Evolutionary conservation across 2,113 vertebrate genomes (phyloP).

Genomic region (Takifugu flavidus): DNA sequence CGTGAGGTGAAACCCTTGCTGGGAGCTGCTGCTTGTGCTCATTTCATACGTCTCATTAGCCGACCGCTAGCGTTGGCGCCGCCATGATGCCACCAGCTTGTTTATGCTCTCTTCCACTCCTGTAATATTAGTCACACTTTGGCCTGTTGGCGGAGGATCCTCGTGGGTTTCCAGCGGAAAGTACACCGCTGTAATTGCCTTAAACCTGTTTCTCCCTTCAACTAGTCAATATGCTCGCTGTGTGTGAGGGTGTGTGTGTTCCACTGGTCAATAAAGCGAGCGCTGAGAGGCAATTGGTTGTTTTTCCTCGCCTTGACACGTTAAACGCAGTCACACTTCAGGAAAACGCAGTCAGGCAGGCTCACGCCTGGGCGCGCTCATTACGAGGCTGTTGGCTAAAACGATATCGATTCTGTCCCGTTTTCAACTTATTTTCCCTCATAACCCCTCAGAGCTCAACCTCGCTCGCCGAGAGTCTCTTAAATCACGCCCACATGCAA

Average conservation of each 20-base stretch:
- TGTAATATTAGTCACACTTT: slow-evolving; percentile 53
- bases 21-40: too few species aligned
- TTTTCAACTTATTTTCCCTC: slow-evolving; percentile 62
- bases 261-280: slow-evolving; percentile 66
- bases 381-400: slow-evolving; percentile 46
- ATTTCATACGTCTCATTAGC: too few species aligned
- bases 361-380: neutral
- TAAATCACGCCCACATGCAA: slow-evolving; percentile 43
- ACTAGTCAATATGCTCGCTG: slow-evolving; percentile 36
- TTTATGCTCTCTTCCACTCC: slow-evolving; percentile 32
- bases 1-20: too few species aligned
- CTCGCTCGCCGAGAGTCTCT: slow-evolving; percentile 53
- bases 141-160: slow-evolving; percentile 53
- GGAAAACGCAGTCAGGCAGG: slow-evolving; percentile 47
- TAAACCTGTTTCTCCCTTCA: slow-evolving; percentile 60
- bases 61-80: neutral
- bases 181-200: slow-evolving; percentile 66
- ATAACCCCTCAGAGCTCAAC: slow-evolving; percentile 54
- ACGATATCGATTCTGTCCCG: slow-evolving; percentile 63
- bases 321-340: slow-evolving; percentile 66
- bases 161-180: slow-evolving; percentile 50
- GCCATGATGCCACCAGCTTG: slow-evolving; percentile 17
- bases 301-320: slow-evolving; percentile 71
- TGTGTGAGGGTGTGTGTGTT: slow-evolving; percentile 45
- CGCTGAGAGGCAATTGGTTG: slow-evolving; percentile 67